Conservation (phyloP, 2,888 invertebrate species). For the Philereme transversata region DNA sequence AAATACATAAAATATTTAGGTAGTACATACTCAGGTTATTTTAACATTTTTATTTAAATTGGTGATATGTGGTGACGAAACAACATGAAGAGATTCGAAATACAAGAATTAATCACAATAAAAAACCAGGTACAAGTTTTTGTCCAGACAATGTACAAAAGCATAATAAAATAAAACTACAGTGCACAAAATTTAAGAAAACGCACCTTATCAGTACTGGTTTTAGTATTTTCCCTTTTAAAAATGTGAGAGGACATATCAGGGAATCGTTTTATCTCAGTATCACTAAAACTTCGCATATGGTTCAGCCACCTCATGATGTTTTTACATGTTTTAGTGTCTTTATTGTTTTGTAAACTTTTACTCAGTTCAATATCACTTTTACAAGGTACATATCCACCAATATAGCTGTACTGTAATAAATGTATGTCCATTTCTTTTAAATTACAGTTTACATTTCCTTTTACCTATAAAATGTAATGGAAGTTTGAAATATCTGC, state of each 20-base stretch:
- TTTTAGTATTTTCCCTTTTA: conserved; percentile 50
- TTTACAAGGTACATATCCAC: conserved; percentile 81
- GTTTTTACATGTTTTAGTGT: conserved; percentile 70
- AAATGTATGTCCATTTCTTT: conserved; percentile 73
- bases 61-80: conserved; percentile 57
- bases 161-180: conserved; percentile 29
- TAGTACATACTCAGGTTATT: too few relatives aligned
- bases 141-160: conserved; percentile 16
- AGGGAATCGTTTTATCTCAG: conserved; percentile 76
- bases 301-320: conserved; percentile 85
- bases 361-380: conserved; percentile 74
- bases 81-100: conserved; percentile 59
- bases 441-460: conserved; percentile 53
- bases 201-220: conserved; percentile 66
- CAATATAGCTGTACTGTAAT: conserved; percentile 81
- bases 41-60: neutral
- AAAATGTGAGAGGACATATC: conserved; percentile 49
- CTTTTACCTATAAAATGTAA: conserved; percentile 64
- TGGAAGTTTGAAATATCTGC: conserved; percentile 18
- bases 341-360: conserved; percentile 54
- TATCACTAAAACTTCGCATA: conserved; percentile 83
- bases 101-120: neutral
- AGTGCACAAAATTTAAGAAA: conserved; percentile 32
- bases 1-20: neutral
- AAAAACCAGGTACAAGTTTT: neutral